These are phyloP conservation scores for Plebejus anna DNA, from an alignment of 2,888 invertebrate genomes.

Conservation along the genomic window DNA sequence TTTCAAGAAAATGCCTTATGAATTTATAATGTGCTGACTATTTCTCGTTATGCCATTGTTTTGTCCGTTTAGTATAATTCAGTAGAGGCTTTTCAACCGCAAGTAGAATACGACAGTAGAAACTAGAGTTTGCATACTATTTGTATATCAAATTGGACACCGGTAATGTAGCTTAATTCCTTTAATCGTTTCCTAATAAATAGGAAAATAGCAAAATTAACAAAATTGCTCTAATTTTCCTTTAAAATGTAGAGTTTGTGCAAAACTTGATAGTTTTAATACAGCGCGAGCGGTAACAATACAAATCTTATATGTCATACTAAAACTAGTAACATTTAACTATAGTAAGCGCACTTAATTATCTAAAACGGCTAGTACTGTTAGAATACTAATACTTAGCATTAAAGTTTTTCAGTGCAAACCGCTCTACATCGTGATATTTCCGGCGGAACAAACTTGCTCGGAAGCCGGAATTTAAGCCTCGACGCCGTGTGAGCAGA, in stretches of 20 bases:
- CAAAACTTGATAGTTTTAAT: not conserved
- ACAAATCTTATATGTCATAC: too few relatives aligned
- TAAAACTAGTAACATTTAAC: too few relatives aligned
- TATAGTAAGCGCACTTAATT: too few relatives aligned
- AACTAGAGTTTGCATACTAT: not conserved
- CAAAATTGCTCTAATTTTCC: not conserved
- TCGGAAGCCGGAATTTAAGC: constrained; percentile 6
- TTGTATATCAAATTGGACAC: not conserved
- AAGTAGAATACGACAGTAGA: not conserved
- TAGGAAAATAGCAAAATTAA: not conserved
- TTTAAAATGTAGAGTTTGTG: not conserved
- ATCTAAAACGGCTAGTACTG: not conserved
- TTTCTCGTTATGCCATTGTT: constrained; percentile 1
- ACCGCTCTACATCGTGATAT: not conserved
- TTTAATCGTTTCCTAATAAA: not conserved
- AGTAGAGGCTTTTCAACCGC: not conserved
- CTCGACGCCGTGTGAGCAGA: constrained; percentile 6
- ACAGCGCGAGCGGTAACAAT: too few relatives aligned
- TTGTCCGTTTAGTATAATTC: not conserved
- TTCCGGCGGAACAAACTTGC: constrained; percentile 19
- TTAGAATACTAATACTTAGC: not conserved
- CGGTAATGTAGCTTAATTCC: not conserved
- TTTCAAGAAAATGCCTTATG: constrained; percentile 17
- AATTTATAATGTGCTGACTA: constrained; percentile 8
- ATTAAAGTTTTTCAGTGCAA: constrained; percentile 1